Base-by-base conservation (phyloP, 2,888 invertebrate genomes). In the Girardia tigrina region DNA sequence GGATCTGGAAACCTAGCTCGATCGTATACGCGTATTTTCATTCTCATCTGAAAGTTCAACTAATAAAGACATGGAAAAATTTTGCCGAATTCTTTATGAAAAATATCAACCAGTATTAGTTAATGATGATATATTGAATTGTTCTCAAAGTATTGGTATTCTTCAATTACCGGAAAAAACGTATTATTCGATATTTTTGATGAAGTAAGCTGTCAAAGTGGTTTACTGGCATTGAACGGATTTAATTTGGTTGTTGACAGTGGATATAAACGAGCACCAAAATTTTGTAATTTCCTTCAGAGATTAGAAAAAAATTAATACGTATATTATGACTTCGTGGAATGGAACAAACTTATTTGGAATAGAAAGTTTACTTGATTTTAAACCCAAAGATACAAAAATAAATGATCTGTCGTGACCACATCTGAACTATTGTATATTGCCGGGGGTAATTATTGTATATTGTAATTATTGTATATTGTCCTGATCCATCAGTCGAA, bases 211-310 rank as follows among this genome's bases (percentile, higher is more conserved):
- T n/a, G 56, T 16, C 56, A 56, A n/a, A 56, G 56, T 56, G 23
- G 56, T 56, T 56, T 56, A n/a, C 56, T 56, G 8, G 56, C 56
- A 56, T 56, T 56, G 23, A 56, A n/a, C n/a, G 56, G 56, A 56
- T 56, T 56, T 16, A 56, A 56, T 56, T n/a, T 56, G 23, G n/a
- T 56, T 20, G 23, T 56, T 23, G 56, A 56, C n/a, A 16, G 56
- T 8, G 56, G 56, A 12, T 56, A 56, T n/a, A 56, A 56, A 16
- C n/a, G 56, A 56, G n/a, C 56, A 20, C 56, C 56, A 6, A 23
- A 56, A 56, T 56, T 56, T n/a, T 56, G 56, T n/a, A 56, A 56
- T 56, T 56, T 56, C 23, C n/a, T 56, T 6, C 56, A 56, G 23
- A 56, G 23, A 56, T 56, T 56, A 16, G 56, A 56, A 56, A 56